A percentile compares a stretch with the other conserved stretches of the same genome.
Evolutionary conservation across 2,797 vertebrate species (phyloP).

Genomic region (Enoplosus armatus): DNA sequence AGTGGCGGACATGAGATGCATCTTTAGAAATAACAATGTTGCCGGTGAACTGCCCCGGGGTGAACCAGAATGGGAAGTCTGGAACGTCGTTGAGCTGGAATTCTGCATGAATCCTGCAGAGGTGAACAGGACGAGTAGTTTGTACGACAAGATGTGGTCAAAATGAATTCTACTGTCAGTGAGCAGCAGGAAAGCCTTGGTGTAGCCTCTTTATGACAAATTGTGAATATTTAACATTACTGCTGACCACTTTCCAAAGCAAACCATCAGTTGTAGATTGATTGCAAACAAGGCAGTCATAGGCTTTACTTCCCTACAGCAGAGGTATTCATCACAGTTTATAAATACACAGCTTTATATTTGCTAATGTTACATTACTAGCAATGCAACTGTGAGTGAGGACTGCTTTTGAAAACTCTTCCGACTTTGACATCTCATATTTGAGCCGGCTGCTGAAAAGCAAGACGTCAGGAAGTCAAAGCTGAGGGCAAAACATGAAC

Average conservation of each 20-base stretch:
- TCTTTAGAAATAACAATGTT: slow-evolving; percentile 94
- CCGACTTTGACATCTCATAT: not conserved
- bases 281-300: not conserved
- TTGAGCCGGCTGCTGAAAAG: not conserved
- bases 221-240: no score
- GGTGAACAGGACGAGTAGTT: slow-evolving; percentile 8
- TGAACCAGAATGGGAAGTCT: slow-evolving; percentile 98
- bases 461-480: not conserved
- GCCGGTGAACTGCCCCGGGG: slow-evolving; percentile 96
- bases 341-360: not conserved
- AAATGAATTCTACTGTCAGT: not conserved
- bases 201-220: no score
- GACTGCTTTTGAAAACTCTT: not conserved
- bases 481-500: not conserved
- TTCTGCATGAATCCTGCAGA: slow-evolving; percentile 94
- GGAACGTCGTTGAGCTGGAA: slow-evolving; percentile 98
- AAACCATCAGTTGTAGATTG: not conserved
- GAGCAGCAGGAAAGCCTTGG: no score
- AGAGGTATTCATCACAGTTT: not conserved
- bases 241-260: not conserved
- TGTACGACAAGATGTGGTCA: not conserved
- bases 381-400: not conserved
- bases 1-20: slow-evolving; percentile 92
- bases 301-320: not conserved
- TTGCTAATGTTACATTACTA: not conserved